phyloP scores from a whole-genome alignment of 2,113 vertebrate genomes.

The Regulus satrapa region DNA sequence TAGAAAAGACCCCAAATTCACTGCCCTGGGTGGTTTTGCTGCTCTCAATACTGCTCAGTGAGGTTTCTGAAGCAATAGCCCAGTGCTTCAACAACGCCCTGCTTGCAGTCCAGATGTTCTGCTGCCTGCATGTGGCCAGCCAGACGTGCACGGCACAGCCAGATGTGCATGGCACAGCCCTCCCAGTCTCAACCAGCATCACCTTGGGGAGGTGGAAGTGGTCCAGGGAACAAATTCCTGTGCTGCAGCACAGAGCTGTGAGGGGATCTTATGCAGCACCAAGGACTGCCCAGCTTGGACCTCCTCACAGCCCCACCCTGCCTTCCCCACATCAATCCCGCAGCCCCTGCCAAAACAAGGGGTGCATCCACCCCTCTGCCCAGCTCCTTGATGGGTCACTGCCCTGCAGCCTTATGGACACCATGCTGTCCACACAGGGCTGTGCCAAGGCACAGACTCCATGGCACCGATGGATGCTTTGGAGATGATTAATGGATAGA shows the following conservation, averaged over 20 bases:
- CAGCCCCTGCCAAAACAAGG: neutral
- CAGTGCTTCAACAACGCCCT: fast-evolving
- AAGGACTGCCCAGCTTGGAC: neutral
- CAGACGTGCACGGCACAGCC: neutral
- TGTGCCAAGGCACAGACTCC: neutral
- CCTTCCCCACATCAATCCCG: neutral
- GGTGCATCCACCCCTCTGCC: neutral
- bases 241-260: neutral
- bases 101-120: neutral
- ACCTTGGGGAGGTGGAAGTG: neutral
- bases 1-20: conserved; percentile 26
- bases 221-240: fast-evolving
- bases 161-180: neutral
- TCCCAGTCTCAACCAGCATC: neutral
- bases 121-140: too few relatives aligned
- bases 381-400: neutral
- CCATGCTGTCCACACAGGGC: neutral
- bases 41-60: neutral
- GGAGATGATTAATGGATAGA: neutral
- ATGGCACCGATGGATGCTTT: neutral
- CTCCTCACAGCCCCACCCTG: neutral
- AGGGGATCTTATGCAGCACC: neutral
- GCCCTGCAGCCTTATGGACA: neutral
- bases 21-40: neutral
- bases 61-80: neutral